Base-by-base conservation (phyloP, 2,797 vertebrate genomes). In the Lepidocolaptes lacrymiger region DNA sequence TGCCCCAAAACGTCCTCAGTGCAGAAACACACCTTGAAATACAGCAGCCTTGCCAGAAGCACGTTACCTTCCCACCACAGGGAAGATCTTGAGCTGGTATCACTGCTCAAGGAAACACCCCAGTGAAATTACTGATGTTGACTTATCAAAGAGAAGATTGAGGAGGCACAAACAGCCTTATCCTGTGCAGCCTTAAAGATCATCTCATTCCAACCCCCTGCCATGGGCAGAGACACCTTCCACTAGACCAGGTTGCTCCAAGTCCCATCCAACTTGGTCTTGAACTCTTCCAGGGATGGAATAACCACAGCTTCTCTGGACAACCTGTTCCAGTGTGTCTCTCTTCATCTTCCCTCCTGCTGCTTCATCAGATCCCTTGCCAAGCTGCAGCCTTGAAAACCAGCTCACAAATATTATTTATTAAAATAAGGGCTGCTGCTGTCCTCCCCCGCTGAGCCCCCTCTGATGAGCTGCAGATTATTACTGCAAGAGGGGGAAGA, bases 11-110 rank as follows among this genome's bases (percentile, higher is more conserved):
- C 21, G 12, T 46, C 59, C 72, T 39, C 82, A 27, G 1, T 0
- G 8, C 17, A 41, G 46, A 74, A 79, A 39, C 2, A 14, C 8
- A 30, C 21, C 54, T 30, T 49, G 37, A 55, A 89, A 39, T 17
- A 3, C 30, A 58, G 10, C 58, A 80, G 56, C 51, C 18, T 37
- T 83, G 49, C 34, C 61, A 77, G 68, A 54, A 85, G 15, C 1
- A 0, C 3, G 24, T 54, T 18, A 26, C 37, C 39, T 74, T 67
- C 52, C 59, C 1, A 1, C 21, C 4, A 0, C 28, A 41, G 18
- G 14, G 22, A 75, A 27, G 59, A 20, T 34, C 30, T 75, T 4
- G 6, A 36, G 36, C 2, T 72, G 75, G 14, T 43, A 6, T 26
- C 18, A 1, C 20, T 69, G 30, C 69, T 36, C 15, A 18, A 24